These are phyloP conservation scores for Poecilobothrus nobilitatus DNA, from an alignment of 2,888 invertebrate genomes.

Conservation along the genomic window DNA sequence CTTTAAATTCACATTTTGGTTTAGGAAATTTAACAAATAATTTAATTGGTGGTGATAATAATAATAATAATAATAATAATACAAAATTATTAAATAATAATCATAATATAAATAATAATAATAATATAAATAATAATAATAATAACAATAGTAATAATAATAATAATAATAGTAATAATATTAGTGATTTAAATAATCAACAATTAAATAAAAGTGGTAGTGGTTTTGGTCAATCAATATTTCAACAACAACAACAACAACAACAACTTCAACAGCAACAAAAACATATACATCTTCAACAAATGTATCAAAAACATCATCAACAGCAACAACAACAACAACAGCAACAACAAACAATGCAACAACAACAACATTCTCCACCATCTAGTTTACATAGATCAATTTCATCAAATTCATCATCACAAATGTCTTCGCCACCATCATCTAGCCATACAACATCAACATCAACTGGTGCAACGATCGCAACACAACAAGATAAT, in stretches of 20 bases:
- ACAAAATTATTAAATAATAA: background rate
- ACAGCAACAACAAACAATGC: background rate
- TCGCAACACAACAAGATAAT: constrained; percentile 16
- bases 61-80: background rate
- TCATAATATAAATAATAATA: constrained; percentile 23
- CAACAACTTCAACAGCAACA: constrained; percentile 10
- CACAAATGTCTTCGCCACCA: constrained; percentile 26
- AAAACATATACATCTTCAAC: background rate
- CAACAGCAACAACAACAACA: constrained; percentile 12
- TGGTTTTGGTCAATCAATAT: constrained; percentile 18
- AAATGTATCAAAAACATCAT: constrained; percentile 2
- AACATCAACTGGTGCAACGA: constrained; percentile 24
- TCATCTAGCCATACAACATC: constrained; percentile 23
- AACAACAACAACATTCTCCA: constrained; percentile 1
- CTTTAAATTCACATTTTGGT: background rate
- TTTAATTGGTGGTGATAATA: background rate
- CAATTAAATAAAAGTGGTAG: constrained; percentile 1
- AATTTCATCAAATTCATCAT: constrained; percentile 31
- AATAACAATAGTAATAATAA: constrained; percentile 16
- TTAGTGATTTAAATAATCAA: background rate
- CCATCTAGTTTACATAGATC: constrained; percentile 25
- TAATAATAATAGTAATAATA: constrained; percentile 25
- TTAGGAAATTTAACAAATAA: background rate
- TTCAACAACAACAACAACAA: constrained; percentile 22
- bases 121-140: constrained; percentile 19